phyloP scores from a whole-genome alignment of 2,113 vertebrate species.

The Accipiter cooperii region DNA sequence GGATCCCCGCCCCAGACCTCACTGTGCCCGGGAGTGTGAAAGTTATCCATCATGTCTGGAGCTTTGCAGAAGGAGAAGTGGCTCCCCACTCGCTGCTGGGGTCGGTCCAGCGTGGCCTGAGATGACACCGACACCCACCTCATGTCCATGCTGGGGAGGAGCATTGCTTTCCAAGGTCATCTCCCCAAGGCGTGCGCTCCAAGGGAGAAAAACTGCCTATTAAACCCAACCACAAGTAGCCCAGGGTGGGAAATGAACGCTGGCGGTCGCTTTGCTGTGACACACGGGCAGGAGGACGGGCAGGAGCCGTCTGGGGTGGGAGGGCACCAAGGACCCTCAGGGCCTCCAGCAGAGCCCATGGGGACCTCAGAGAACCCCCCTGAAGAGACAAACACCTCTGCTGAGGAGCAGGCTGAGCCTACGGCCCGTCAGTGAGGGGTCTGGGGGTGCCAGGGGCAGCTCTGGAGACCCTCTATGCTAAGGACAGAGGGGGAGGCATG shows the following conservation, averaged over 20 bases:
- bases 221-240: background rate
- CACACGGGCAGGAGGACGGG: background rate
- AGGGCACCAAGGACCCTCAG: background rate
- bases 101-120: fast-evolving
- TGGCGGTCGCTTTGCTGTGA: background rate
- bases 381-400: no score
- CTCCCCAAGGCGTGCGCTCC: background rate
- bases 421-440: background rate
- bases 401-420: background rate
- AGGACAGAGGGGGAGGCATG: background rate
- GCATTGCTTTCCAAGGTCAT: background rate
- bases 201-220: background rate
- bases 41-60: fast-evolving
- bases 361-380: no score
- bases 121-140: fast-evolving
- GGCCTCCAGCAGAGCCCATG: background rate
- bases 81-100: background rate
- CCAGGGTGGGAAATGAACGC: background rate
- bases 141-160: background rate
- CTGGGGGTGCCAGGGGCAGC: background rate
- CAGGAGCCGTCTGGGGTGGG: background rate
- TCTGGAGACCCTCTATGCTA: background rate
- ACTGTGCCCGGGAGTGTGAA: fast-evolving
- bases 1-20: background rate
- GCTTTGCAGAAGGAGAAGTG: background rate